These are phyloP conservation scores for Zaprionus davidi DNA, from an alignment of 1,140 invertebrate species.

Conservation along the genomic window DNA sequence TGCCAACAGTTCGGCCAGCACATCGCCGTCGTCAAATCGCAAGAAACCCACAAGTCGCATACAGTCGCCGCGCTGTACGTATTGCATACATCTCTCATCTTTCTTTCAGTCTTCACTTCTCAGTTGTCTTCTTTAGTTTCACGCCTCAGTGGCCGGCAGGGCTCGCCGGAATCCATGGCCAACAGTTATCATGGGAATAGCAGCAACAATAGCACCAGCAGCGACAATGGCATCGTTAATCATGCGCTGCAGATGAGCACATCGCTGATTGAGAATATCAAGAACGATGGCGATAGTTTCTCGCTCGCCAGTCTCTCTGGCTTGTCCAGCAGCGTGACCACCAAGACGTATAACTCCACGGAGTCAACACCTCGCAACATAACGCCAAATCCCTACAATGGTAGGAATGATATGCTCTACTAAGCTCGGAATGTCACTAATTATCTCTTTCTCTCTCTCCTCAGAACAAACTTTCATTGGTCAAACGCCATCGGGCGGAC, in stretches of 20 bases:
- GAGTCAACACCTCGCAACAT: constrained; percentile 81
- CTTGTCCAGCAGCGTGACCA: constrained; percentile 74
- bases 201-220: constrained; percentile 65
- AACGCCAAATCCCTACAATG: constrained; percentile 83
- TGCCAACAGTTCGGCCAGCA: constrained; percentile 74
- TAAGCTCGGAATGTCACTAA: neutral
- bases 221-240: constrained; percentile 65
- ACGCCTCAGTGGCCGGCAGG: constrained; percentile 85
- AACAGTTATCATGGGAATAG: constrained; percentile 87
- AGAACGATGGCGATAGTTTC: constrained; percentile 85
- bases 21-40: constrained; percentile 78
- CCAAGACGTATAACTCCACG: constrained; percentile 78
- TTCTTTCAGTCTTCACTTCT: neutral
- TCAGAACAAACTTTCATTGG: constrained; percentile 62
- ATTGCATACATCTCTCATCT: neutral
- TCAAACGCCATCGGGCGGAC: constrained; percentile 78
- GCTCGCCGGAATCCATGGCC: constrained; percentile 89
- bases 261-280: constrained; percentile 83
- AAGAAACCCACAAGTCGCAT: constrained; percentile 81
- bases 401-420: constrained; percentile 27
- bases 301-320: constrained; percentile 82
- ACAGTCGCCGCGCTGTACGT: constrained; percentile 81
- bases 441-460: neutral
- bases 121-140: constrained; percentile 68
- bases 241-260: constrained; percentile 86